Evolutionary conservation across 2,113 vertebrate genomes (phyloP), one percentile per base, ranked within the genome.

Genomic region (Paedocypris sp.): DNA sequence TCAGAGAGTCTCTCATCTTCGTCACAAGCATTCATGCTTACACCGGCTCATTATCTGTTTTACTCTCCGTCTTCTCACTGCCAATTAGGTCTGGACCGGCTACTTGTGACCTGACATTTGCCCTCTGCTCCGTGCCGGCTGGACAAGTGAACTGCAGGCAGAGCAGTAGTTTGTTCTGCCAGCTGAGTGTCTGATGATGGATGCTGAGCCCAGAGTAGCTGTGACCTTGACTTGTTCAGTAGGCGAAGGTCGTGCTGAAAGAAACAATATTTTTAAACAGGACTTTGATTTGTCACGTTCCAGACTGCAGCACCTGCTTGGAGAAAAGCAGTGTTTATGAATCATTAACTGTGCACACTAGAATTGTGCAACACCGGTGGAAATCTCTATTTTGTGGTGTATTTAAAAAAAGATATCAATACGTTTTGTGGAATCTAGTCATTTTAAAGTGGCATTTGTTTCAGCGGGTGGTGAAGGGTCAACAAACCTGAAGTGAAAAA

Each of bases 241-340:
- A 3, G 61, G 62, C 60, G n/a, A 45, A 52, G 4, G 63, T 64
- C 26, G 66, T n/a, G 48, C 59, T 46, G 67, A 67, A 70, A 62
- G 28, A 10, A 39, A 43, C 16, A 20, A 64, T 3, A 1, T 22
- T 45, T 58, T 43, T 43, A 58, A 58, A 25, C 13, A 58, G 59
- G 62, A 74, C 77, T 77, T 79, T 77, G 76, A 82, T 83, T 78
- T 73, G 69, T 80, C 74, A 73, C n/a, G n/a, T n/a, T n/a, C n/a
- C n/a, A n/a, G n/a, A n/a, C n/a, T n/a, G n/a, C n/a, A n/a, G n/a
- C n/a, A n/a, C n/a, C n/a, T n/a, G n/a, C n/a, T n/a, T n/a, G 13
- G 3, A 16, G 13, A 39, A 3, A 5, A 25, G 13, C 2, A 1
- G 10, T 39, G 15, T 54, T 26, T 28, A 25, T 9, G n/a, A 35